phyloP scores from a whole-genome alignment of 2,888 invertebrate species.

The Calameuta filiformis region DNA sequence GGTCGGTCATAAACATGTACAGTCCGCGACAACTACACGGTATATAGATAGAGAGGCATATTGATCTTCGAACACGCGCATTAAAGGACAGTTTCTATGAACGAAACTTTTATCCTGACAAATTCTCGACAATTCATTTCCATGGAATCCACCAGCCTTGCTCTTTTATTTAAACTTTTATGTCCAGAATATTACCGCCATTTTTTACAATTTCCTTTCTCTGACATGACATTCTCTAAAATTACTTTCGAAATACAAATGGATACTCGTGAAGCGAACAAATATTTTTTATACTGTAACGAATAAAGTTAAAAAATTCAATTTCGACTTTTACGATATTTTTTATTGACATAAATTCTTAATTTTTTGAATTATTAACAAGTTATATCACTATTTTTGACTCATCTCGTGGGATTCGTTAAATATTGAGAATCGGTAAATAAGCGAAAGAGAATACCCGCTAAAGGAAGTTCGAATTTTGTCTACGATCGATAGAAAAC shows the following conservation, averaged over 20 bases:
- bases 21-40: conserved; percentile 30
- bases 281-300: not conserved
- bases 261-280: not conserved
- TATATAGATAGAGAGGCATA: conserved; percentile 34
- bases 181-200: not conserved
- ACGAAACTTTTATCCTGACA: not conserved
- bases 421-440: not conserved
- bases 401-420: not conserved
- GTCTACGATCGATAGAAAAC: not conserved
- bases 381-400: not conserved
- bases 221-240: not conserved
- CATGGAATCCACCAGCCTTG: not conserved
- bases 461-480: not conserved
- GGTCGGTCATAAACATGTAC: conserved; percentile 39
- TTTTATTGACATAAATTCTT: not conserved
- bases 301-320: not conserved
- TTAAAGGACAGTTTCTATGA: not conserved
- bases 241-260: not conserved
- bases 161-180: not conserved
- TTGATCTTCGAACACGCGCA: conserved; percentile 27
- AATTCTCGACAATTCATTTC: not conserved
- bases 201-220: not conserved
- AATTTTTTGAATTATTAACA: not conserved
- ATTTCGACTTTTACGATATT: not conserved
- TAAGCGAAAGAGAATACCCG: too few species aligned